Evolutionary conservation across 1,140 invertebrate genomes (phyloP).

Genomic region (Trichomalopsis sarcophagae): DNA sequence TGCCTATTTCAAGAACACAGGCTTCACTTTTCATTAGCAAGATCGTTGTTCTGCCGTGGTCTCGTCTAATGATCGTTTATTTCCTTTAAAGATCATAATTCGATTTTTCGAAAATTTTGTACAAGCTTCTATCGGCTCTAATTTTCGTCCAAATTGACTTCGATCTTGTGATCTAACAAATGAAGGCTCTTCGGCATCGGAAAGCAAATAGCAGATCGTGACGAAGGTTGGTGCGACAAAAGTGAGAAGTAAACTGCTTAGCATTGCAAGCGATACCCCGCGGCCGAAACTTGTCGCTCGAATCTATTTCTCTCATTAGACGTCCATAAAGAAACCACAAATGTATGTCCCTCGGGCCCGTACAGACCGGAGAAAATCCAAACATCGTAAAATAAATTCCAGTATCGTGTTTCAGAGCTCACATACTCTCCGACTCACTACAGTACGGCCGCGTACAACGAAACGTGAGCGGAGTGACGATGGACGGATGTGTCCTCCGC

Average conservation of each 20-base stretch:
- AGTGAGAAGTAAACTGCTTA: neutral
- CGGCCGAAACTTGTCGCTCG: neutral
- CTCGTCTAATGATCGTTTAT: neutral
- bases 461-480: slow-evolving; percentile 51
- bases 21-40: slow-evolving; percentile 34
- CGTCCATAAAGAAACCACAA: neutral
- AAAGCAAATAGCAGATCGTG: too few relatives aligned
- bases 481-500: slow-evolving; percentile 15
- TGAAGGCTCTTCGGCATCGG: too few relatives aligned
- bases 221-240: too few relatives aligned
- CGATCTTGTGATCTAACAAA: too few relatives aligned
- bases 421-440: neutral
- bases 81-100: neutral
- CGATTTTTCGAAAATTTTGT: neutral
- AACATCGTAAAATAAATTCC: slow-evolving; percentile 44
- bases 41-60: slow-evolving; percentile 6
- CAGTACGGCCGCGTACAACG: neutral
- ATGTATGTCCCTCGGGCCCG: neutral
- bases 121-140: too few relatives aligned
- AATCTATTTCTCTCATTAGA: neutral
- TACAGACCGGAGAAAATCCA: neutral
- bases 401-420: slow-evolving; percentile 42
- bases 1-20: neutral
- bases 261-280: neutral
- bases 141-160: too few relatives aligned